Percentiles rank a stretch among this genome's conserved stretches.
Conservation (phyloP, 2,113 vertebrate genomes). For the Tragelaphus buxtoni region DNA sequence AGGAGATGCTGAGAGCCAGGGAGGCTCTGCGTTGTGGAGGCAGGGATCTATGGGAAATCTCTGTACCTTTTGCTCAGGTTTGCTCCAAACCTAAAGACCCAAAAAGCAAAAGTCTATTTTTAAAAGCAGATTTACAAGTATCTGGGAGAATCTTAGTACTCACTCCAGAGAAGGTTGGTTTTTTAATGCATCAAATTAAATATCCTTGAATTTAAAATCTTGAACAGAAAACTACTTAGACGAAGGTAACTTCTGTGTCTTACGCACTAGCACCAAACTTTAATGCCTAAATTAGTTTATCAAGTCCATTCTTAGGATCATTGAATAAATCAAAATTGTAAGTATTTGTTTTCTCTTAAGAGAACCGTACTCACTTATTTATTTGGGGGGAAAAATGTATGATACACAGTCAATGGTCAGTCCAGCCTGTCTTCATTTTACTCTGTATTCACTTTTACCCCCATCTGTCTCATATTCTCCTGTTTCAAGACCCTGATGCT, state of each 20-base stretch:
- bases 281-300: background rate
- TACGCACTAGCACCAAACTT: background rate
- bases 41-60: background rate
- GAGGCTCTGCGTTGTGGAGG: background rate
- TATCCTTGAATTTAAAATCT: background rate
- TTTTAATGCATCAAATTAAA: background rate
- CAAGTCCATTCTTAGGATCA: background rate
- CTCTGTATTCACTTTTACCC: background rate
- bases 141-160: background rate
- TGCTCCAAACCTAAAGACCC: background rate
- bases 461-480: background rate
- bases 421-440: background rate
- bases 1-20: background rate
- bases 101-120: background rate
- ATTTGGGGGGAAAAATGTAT: background rate
- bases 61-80: too few species aligned
- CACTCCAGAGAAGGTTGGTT: background rate
- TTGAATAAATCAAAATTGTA: background rate
- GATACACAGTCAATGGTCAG: rapidly evolving
- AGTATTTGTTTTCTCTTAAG: background rate
- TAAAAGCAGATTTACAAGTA: background rate
- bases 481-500: too few species aligned
- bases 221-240: background rate
- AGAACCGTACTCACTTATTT: background rate
- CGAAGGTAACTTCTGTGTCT: background rate